Evolutionary conservation across 2,888 invertebrate genomes (phyloP).

Genomic region (Caenorhabditis sp.): DNA sequence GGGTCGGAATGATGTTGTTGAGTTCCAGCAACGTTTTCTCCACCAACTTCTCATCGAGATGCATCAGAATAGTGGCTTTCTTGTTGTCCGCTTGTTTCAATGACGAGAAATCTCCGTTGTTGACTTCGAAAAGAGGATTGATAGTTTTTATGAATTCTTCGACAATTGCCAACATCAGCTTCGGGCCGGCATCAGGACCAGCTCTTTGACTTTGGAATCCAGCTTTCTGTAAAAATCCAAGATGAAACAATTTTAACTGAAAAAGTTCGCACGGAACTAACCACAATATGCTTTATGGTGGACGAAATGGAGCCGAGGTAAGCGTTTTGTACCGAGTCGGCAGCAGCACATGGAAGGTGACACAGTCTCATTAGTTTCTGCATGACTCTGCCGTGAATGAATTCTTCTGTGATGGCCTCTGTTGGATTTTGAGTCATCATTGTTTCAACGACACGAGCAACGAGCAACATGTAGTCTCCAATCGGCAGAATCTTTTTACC

Average conservation of each 20-base stretch:
- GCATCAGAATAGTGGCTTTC: constrained; percentile 50
- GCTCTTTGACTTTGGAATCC: constrained; percentile 54
- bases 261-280: constrained; percentile 19
- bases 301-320: constrained; percentile 70
- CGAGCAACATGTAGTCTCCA: constrained; percentile 77
- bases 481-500: constrained; percentile 73
- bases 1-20: constrained; percentile 62
- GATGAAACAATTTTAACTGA: too few relatives aligned
- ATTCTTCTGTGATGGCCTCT: constrained; percentile 69
- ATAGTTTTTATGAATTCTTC: constrained; percentile 59
- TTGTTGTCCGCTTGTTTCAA: constrained; percentile 22
- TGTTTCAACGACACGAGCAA: constrained; percentile 74
- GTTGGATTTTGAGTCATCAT: constrained; percentile 70
- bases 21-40: constrained; percentile 56
- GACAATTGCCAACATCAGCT: constrained; percentile 59
- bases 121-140: constrained; percentile 43
- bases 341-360: constrained; percentile 56
- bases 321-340: constrained; percentile 47
- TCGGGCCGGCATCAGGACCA: constrained; percentile 45
- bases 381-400: constrained; percentile 63
- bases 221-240: constrained; percentile 59
- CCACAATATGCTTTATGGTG: constrained; percentile 72
- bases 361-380: constrained; percentile 66
- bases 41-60: constrained; percentile 57
- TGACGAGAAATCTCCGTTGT: constrained; percentile 34